Base-by-base conservation (phyloP, 2,888 invertebrate genomes). In the Oscheius sp. region DNA sequence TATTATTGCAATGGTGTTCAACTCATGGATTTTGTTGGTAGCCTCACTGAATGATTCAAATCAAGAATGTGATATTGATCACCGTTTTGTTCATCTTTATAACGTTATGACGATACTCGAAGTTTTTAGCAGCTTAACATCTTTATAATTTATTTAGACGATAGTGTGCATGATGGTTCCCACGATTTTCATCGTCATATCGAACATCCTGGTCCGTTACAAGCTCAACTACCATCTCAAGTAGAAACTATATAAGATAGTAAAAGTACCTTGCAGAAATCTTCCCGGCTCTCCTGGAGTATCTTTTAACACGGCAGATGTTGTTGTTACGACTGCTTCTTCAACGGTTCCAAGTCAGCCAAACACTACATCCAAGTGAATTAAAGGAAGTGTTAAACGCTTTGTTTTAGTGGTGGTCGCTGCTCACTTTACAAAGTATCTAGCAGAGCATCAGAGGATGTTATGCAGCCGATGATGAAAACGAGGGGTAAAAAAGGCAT, bases 11-110 rank as follows among this genome's bases (percentile, higher is more conserved):
- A 73, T 78, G 71, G 49, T 80, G n/a, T 78, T 75, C 74, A 83
- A 83, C 61, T 65, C 74, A 24, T 83, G 83, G 82, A 83, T 83
- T 44, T 73, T 83, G 0, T 70, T 80, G 24, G 80, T 83, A 14
- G 83, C 83, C 6, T 74, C 81, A 14, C 70, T 80, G 24, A 74
- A 77, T 64, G 62, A 71, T 8, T 64, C 70, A 17, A 80, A 76
- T 44, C 59, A 70, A 56, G 74, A 68, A 22, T 83, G 83, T 51
- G 83, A 83, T 67, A 82, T 83, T 51, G 74, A 82, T 44, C 45
- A 70, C 6, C 71, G 75, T 6, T 82, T 74, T 45, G 76, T 79
- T 50, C 61, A 71, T 24, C 50, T 83, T 38, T 83, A 83, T 57
- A 72, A 81, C 30, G 70, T 75, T 4, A 77, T 80, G 70, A 74